Percentiles rank a stretch among this genome's conserved stretches.
Evolutionary conservation across 2,888 invertebrate species (phyloP).

Genomic region (Eremobia ochroleuca): DNA sequence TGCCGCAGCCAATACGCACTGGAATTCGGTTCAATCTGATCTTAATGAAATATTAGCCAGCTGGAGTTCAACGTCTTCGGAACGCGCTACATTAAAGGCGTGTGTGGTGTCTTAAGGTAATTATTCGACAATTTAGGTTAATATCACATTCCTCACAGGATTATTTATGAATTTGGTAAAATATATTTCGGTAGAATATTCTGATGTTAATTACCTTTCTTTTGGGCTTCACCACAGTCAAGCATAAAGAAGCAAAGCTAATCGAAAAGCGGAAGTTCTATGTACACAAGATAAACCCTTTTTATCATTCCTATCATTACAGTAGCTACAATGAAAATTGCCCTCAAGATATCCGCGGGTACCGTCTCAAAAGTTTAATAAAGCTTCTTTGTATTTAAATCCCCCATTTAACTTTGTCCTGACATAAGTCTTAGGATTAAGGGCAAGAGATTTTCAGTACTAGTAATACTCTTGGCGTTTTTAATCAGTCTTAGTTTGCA

Average conservation of each 20-base stretch:
- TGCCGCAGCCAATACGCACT: constrained; percentile 39
- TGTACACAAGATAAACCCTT: not conserved
- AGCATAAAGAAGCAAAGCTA: not conserved
- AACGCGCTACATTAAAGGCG: constrained; percentile 15
- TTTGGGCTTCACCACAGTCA: not conserved
- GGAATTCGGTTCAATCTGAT: constrained; percentile 48
- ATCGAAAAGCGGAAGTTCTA: not conserved
- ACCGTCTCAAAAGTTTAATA: constrained; percentile 78
- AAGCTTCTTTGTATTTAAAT: constrained; percentile 80
- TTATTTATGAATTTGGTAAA: constrained; percentile 1
- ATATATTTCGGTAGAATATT: not conserved
- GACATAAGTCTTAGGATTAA: constrained; percentile 82
- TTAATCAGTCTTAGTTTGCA: constrained; percentile 76
- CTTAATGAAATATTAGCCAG: constrained; percentile 56
- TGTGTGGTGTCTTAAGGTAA: constrained; percentile 12
- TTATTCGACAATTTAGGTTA: constrained; percentile 25
- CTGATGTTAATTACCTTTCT: not conserved
- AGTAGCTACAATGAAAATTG: constrained; percentile 48
- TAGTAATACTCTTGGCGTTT: constrained; percentile 74
- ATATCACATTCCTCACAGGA: not conserved
- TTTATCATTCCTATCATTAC: constrained; percentile 15
- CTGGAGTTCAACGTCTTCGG: constrained; percentile 27
- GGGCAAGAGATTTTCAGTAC: constrained; percentile 74
- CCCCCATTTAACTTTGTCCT: constrained; percentile 83
- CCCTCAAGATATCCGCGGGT: constrained; percentile 70